phyloP scores from a whole-genome alignment of 1,140 invertebrate species.

The Phocides pigmalion region DNA sequence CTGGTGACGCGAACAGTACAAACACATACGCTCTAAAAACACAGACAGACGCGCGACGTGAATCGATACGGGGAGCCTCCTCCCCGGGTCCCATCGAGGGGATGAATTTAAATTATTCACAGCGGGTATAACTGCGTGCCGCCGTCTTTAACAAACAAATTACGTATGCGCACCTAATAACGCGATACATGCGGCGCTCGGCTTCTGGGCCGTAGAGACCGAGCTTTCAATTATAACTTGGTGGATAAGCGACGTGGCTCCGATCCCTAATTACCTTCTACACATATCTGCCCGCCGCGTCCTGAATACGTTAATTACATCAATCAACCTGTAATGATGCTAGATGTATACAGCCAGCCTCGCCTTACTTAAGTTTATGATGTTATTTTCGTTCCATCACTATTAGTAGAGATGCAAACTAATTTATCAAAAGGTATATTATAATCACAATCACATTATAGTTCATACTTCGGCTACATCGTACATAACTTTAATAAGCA shows the following conservation, averaged over 20 bases:
- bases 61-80: conserved; percentile 71
- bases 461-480: no score
- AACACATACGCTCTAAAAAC: conserved; percentile 49
- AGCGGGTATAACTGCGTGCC: conserved; percentile 78
- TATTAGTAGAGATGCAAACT: not conserved
- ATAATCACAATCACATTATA: not conserved
- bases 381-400: conserved; percentile 12
- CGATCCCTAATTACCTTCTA: conserved; percentile 61
- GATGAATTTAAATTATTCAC: conserved; percentile 83
- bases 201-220: conserved; percentile 65
- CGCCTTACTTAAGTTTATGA: conserved; percentile 1
- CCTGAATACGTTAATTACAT: conserved; percentile 62
- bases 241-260: conserved; percentile 63
- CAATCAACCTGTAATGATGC: conserved; percentile 59
- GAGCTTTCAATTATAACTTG: conserved; percentile 80
- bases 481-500: no score
- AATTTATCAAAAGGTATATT: conserved; percentile 19
- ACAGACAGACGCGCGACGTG: conserved; percentile 51
- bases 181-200: conserved; percentile 62
- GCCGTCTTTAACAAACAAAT: conserved; percentile 83
- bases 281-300: conserved; percentile 51
- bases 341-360: conserved; percentile 38
- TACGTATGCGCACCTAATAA: conserved; percentile 82
- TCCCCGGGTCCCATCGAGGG: conserved; percentile 62
- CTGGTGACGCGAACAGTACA: conserved; percentile 51